phyloP scores from a whole-genome alignment of 2,113 vertebrate genomes.

The Apus apus region DNA sequence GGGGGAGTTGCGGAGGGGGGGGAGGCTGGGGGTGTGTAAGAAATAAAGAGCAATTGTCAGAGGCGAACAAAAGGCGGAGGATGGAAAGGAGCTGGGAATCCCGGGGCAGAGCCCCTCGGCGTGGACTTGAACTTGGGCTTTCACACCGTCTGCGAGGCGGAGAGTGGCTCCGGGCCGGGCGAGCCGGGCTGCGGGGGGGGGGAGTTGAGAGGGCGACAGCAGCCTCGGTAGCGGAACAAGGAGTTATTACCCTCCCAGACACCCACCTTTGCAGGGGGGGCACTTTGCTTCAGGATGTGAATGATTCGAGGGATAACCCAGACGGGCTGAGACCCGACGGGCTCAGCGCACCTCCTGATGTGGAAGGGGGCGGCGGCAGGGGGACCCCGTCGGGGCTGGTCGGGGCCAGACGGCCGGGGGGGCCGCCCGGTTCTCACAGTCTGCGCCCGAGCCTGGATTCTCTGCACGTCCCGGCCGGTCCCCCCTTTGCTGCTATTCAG shows the following conservation, averaged over 20 bases:
- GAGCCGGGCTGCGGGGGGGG: background rate
- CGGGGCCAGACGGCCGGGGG: conserved; percentile 40
- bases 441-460: conserved; percentile 75
- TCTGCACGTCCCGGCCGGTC: conserved; percentile 78
- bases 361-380: conserved; percentile 8
- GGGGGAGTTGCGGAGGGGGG: background rate
- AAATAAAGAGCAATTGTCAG: conserved; percentile 77
- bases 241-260: background rate
- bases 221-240: background rate
- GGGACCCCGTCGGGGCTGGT: conserved; percentile 31
- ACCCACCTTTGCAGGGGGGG: background rate
- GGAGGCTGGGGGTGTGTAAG: conserved; percentile 50
- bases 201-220: background rate
- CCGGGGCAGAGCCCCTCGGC: conserved; percentile 71
- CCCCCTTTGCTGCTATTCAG: conserved; percentile 81
- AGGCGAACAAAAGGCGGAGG: conserved; percentile 78
- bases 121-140: conserved; percentile 81
- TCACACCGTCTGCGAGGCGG: conserved; percentile 71
- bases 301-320: background rate
- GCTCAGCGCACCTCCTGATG: conserved; percentile 23
- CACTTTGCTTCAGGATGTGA: background rate
- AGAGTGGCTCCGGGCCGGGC: conserved; percentile 26
- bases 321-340: conserved; percentile 4
- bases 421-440: conserved; percentile 52
- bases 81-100: conserved; percentile 68